Evolutionary conservation across 2,888 invertebrate genomes (phyloP), one percentile per base, ranked within the genome.

Genomic region (Notodromas monacha): DNA sequence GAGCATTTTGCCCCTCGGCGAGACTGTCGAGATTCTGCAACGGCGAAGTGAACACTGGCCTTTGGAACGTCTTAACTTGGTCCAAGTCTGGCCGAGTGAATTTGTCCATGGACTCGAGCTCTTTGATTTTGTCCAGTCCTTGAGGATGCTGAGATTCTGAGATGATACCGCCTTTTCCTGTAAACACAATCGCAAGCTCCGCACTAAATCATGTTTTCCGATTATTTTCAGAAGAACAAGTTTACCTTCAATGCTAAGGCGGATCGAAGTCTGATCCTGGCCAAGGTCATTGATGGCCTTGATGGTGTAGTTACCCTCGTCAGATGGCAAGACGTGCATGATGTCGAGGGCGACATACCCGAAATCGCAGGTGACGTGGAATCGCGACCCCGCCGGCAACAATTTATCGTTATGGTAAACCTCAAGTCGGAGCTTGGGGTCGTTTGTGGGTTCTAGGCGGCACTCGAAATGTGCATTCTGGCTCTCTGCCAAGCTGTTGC

Each of bases 301-400:
- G 6, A 79, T 77, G 1, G 77, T 69, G 51, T 92, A 92, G 50
- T 76, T 72, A 33, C 89, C 92, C 35, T 76, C 76, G 50, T 96
- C 92, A 55, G 84, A 84, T 8, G 84, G 67, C 33, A 84, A 77
- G 36, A 73, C 68, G 46, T 86, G 79, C 38, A 69, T 65, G 44
- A 96, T 79, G 52, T 89, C 84, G 42, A 96, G 57, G 31, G 84
- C 76, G 40, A 89, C 77, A 42, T 86, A 89, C 42, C 92, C 92
- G 56, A 92, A 89, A 55, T 92, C 89, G 49, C 84, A 79, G 40
- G 77, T 76, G 43, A 76, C 74, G 52, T 79, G 79, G 65, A 77
- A 79, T 43, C 79, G 62, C 36, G 74, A 63, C 33, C 74, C 84
- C 37, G 77, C 76, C 45, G 69, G 70, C 44, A 84, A 54, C 31